A percentile compares a stretch with the other conserved stretches of the same genome.
phyloP scores from a whole-genome alignment of 2,113 vertebrate genomes.

The Empidonax traillii region DNA sequence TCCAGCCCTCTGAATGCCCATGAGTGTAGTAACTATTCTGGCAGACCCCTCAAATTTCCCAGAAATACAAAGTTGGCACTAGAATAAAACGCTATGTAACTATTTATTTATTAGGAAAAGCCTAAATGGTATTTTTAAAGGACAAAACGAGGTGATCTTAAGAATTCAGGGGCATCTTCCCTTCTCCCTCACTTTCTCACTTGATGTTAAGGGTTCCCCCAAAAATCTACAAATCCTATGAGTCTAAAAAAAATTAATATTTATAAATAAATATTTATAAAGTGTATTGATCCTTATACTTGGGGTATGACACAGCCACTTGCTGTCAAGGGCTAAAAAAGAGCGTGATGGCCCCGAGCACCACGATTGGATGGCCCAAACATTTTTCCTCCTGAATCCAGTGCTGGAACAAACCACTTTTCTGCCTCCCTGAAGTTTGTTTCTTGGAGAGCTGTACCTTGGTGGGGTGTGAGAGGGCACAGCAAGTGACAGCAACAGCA shows the following conservation, averaged over 20 bases:
- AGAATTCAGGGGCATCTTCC: background rate
- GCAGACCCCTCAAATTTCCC: background rate
- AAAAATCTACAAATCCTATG: background rate
- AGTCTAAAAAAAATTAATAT: background rate
- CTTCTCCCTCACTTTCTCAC: background rate
- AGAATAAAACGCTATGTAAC: background rate
- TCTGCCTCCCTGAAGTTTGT: background rate
- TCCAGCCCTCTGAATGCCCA: background rate
- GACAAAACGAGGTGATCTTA: background rate
- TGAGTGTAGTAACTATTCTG: accelerated
- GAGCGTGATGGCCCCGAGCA: background rate
- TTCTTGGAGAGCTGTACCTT: background rate
- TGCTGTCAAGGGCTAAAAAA: background rate
- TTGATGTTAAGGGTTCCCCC: background rate
- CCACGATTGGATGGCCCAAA: background rate
- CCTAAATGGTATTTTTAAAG: background rate
- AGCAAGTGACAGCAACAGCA: background rate
- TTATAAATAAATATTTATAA: background rate
- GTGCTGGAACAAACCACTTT: background rate
- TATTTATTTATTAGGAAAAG: background rate
- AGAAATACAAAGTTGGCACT: background rate
- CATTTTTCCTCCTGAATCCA: background rate
- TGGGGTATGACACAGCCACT: accelerated
- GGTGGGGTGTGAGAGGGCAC: background rate
- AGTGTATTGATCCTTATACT: background rate